Conservation (phyloP, 2,888 invertebrate genomes). For the Tridacna crocea region DNA sequence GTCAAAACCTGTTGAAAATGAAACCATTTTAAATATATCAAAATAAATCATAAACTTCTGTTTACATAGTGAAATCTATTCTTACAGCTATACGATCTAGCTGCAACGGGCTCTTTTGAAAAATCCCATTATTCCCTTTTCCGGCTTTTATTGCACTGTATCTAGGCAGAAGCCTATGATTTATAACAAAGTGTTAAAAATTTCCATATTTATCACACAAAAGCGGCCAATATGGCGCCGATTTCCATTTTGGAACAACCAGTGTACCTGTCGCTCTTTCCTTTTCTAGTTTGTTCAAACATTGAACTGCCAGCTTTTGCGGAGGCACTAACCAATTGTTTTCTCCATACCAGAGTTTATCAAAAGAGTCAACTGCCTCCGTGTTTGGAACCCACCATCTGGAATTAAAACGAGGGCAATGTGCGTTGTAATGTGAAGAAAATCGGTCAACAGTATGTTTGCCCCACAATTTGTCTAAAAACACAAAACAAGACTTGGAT, state of each 20-base stretch:
- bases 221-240: slow-evolving; percentile 16
- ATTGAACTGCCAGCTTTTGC: background rate
- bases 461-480: slow-evolving; percentile 29
- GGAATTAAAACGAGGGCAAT: slow-evolving; percentile 25
- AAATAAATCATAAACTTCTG: background rate
- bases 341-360: slow-evolving; percentile 3
- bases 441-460: slow-evolving; percentile 34
- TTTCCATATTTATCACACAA: background rate
- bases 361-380: slow-evolving; percentile 14
- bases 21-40: background rate
- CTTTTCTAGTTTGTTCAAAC: background rate
- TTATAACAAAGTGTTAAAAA: background rate
- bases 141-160: background rate
- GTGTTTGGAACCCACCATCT: slow-evolving; percentile 29
- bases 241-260: slow-evolving; percentile 31
- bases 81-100: background rate
- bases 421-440: slow-evolving; percentile 24
- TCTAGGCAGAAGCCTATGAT: background rate
- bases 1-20: slow-evolving; percentile 8
- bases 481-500: background rate
- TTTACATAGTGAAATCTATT: background rate
- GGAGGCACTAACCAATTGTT: slow-evolving; percentile 39
- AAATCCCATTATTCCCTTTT: slow-evolving; percentile 9
- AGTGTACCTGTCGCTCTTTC: slow-evolving; percentile 14
- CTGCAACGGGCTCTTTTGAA: background rate